Evolutionary conservation across 2,888 invertebrate genomes (phyloP), one percentile per base, ranked within the genome.

Genomic region (Cheilosia vulpina): DNA sequence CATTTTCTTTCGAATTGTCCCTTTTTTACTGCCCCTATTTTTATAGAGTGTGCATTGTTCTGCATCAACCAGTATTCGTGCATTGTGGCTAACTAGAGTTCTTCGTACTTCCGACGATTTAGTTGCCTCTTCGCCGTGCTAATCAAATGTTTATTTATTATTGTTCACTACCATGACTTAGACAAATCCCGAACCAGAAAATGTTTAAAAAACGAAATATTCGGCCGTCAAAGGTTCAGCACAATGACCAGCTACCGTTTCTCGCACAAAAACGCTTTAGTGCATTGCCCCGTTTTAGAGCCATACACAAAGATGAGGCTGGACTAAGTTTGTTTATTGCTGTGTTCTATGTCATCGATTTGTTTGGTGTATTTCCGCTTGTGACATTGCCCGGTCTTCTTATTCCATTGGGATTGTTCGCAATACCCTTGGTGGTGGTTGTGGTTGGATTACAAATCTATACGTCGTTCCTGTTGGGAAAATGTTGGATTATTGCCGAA

Each of bases 331-430:
- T 96, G 3, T 90, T 95, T 58, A 95, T 96, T 90, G 95, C 96
- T 0, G 93, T 95, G 15, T 93, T 96, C 50, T 97, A 96, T 90
- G 95, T 97, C 31, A 93, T 97, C 19, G 97, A 97, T 90, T 93
- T 97, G 57, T 96, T 97, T 89, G 97, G 97, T 52, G 96, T 97
- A 0, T 96, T 97, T 89, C 97, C 97, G 0, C 94, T 97, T 2
- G 94, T 97, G 15, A 94, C 96, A 0, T 91, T 97, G 75, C 96
- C 97, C 0, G 94, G 95, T 88, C 94, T 96, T 31, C 94, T 97
- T 24, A 95, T 96, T 57, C 94, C 95, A 88, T 96, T 96, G 90
- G 97, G 97, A 63, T 93, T 95, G 87, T 94, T 95, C 87, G 97
- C 96, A 0, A 93, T 96, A 38, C 94, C 96, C 0, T 89, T 97